A percentile compares a stretch with the other conserved stretches of the same genome.
phyloP scores from a whole-genome alignment of 2,113 vertebrate genomes.

The Tringa solitaria region DNA sequence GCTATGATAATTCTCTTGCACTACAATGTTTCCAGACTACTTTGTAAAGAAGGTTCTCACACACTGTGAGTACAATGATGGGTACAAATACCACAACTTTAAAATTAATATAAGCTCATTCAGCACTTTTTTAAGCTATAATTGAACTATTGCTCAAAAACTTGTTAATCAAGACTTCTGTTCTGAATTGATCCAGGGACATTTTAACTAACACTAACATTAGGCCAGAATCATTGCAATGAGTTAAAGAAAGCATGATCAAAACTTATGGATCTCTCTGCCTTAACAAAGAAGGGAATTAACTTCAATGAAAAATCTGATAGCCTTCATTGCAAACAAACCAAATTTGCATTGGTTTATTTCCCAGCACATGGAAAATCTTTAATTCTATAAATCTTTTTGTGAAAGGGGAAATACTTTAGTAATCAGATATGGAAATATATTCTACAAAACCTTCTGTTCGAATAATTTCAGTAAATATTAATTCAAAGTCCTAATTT shows the following conservation, averaged over 20 bases:
- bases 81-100: background rate
- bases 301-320: background rate
- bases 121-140: background rate
- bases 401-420: background rate
- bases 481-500: background rate
- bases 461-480: background rate
- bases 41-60: background rate
- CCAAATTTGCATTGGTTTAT: background rate
- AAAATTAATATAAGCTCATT: background rate
- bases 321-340: background rate
- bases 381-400: background rate
- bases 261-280: background rate
- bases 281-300: background rate
- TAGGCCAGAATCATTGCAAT: background rate
- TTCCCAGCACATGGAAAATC: background rate
- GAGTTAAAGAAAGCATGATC: background rate
- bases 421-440: background rate
- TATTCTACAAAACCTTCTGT: background rate
- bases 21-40: background rate
- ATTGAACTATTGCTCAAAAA: background rate
- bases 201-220: background rate
- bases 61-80: background rate
- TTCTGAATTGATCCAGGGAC: background rate
- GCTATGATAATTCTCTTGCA: background rate
- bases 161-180: fast-evolving